Evolutionary conservation across 2,113 vertebrate species (phyloP), one percentile per base, ranked within the genome.

Genomic region (Chaenogobius annularis): DNA sequence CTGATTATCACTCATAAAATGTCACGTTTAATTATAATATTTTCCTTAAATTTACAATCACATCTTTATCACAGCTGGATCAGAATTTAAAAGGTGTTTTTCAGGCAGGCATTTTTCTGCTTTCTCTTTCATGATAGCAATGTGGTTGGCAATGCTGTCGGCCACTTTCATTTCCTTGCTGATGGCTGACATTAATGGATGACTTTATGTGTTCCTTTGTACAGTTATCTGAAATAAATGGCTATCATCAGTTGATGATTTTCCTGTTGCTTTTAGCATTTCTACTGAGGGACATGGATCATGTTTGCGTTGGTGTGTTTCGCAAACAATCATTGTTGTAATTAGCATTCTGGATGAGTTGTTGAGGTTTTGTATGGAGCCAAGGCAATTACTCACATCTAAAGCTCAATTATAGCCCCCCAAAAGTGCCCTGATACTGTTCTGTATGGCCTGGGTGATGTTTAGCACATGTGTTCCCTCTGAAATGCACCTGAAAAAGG

Each of bases 161-260:
- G 59, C 72, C 74, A 19, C 81, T 48, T 73, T 77, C 68, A 76
- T 67, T 83, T 86, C 71, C 76, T 31, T 26, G 56, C 77, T 43
- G 84, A 17, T 13, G 74, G 23, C 65, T 55, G n/a, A 72, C 73
- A 66, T 77, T 75, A 85, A 82, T 78, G 74, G 77, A 78, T 22
- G 54, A 79, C 73, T 70, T 75, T 65, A 69, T 81, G 75, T 82
- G 47, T 63, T 63, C 40, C 63, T 79, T 61, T 71, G 63, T 70
- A 62, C 69, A 65, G 62, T 83, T 66, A 83, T 85, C 72, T 70
- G 13, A 70, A 76, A 85, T 70, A 66, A 84, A 82, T 82, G 79
- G 72, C 54, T 12, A 17, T 62, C 64, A 83, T 76, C 68, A 68
- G 61, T 67, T 69, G 37, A 48, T 37, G 66, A 56, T 71, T 65